Conservation (phyloP, 2,113 vertebrate species). For the Zeus faber region DNA sequence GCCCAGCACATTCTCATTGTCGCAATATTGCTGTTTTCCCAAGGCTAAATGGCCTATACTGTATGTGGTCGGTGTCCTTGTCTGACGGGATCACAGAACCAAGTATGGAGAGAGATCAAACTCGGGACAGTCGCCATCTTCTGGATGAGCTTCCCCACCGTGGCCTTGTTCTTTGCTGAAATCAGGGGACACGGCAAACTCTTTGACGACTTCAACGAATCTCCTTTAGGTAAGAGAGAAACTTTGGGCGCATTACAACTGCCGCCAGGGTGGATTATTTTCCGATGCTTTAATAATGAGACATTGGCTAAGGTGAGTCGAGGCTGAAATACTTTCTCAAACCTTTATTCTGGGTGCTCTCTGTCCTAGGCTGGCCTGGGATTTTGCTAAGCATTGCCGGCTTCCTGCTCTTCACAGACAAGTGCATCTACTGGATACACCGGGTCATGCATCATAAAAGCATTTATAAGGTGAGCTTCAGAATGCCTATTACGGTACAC, state of each 20-base stretch:
- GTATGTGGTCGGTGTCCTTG: no score
- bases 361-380: slow-evolving; percentile 80
- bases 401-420: slow-evolving; percentile 96
- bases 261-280: no score
- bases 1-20: not conserved
- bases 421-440: slow-evolving; percentile 98
- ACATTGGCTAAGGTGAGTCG: no score
- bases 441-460: slow-evolving; percentile 88
- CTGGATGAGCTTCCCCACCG: slow-evolving; percentile 89
- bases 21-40: no score
- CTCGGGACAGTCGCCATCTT: slow-evolving; percentile 83
- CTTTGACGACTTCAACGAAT: slow-evolving; percentile 82
- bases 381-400: slow-evolving; percentile 85
- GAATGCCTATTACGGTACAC: no score
- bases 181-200: slow-evolving; percentile 91
- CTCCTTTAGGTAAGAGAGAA: slow-evolving; percentile 79
- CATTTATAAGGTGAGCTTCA: slow-evolving; percentile 85
- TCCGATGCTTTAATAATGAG: no score
- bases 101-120: slow-evolving; percentile 85
- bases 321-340: no score
- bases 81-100: slow-evolving; percentile 76
- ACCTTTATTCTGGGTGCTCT: not conserved
- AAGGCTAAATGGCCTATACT: no score
- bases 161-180: slow-evolving; percentile 87
- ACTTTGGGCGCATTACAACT: no score